These are phyloP conservation scores for Spicauda simplicius DNA, from an alignment of 2,888 invertebrate species.

Conservation along the genomic window DNA sequence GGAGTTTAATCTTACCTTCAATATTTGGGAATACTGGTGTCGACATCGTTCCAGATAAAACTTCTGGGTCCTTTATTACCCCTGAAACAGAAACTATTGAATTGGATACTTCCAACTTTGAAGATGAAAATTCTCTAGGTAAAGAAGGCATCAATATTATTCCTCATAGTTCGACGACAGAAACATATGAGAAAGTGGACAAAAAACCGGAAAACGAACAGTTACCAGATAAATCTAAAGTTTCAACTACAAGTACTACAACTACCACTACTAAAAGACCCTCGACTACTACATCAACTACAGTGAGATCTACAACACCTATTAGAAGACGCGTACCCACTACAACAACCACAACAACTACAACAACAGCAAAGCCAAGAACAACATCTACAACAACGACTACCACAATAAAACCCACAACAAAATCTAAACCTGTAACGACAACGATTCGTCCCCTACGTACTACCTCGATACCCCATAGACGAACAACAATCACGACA, in stretches of 20 bases:
- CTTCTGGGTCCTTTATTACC: conserved; percentile 63
- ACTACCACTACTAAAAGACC: conserved; percentile 45
- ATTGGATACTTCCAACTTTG: conserved; percentile 52
- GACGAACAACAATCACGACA: conserved; percentile 36
- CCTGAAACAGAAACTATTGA: conserved; percentile 77
- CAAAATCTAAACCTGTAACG: conserved; percentile 40
- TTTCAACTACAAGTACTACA: conserved; percentile 28
- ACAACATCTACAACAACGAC: conserved; percentile 45
- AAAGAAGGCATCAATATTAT: conserved; percentile 64
- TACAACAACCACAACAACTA: conserved; percentile 44
- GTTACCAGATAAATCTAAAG: conserved; percentile 8
- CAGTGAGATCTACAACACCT: conserved; percentile 30
- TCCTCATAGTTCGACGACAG: conserved; percentile 50
- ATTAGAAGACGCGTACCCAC: conserved; percentile 31
- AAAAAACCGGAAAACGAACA: neutral
- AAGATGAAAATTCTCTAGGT: conserved; percentile 58
- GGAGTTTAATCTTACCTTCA: conserved; percentile 93
- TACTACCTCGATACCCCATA: conserved; percentile 35
- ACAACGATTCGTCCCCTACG: conserved; percentile 44
- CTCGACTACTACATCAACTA: conserved; percentile 36
- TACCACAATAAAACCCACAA: conserved; percentile 42
- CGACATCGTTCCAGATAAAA: conserved; percentile 84
- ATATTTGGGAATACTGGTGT: conserved; percentile 90
- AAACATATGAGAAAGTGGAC: conserved; percentile 38
- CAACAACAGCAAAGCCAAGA: conserved; percentile 45